Evolutionary conservation across 2,797 vertebrate species (phyloP), one percentile per base, ranked within the genome.

Genomic region (Silurus lanzhouensis): DNA sequence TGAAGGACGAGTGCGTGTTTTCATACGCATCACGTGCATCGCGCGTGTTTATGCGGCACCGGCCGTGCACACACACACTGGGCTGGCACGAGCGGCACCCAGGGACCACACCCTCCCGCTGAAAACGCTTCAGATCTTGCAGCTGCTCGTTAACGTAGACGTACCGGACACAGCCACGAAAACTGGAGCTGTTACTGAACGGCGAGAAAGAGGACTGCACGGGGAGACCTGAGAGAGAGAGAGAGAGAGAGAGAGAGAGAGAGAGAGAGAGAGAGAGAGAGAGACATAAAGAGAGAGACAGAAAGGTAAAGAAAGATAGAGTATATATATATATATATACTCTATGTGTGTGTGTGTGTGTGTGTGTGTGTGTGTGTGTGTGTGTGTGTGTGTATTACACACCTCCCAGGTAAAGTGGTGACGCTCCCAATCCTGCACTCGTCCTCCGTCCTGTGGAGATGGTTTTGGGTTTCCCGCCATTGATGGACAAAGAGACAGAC

Each of bases 391-490:
- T 77, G 60, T 60, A 15, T 55, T 86, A 67, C 95, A 95, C 93
- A 99, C 98, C 98, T 95, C 98, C 98, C 46, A 99, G 93, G 86
- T 99, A 99, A 83, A 99, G 95, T 0, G 97, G 97, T 48, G 97
- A 97, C 85, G 98, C 95, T 57, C 97, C 95, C 90, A 94, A 97
- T 89, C 97, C 94, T 58, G 97, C 96, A 68, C 96, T 98, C 84
- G 97, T 97, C 90, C 97, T 98, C 90, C 95, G 97, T 88, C 98
- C 93, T 83, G 97, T 97, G 92, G 93, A 97, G 91, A 99, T 99
- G 91, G 96, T 95, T 94, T 99, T 99, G 83, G 97, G 96, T 60
- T 93, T 95, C 85, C 98, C 98, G 82, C 98, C 98, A 85, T 99
- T 97, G 52, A 99, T 94, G 27, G 96, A 97, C 77, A 99, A 95